Evolutionary conservation across 2,113 vertebrate genomes (phyloP).

Genomic region (Platichthys flesus): DNA sequence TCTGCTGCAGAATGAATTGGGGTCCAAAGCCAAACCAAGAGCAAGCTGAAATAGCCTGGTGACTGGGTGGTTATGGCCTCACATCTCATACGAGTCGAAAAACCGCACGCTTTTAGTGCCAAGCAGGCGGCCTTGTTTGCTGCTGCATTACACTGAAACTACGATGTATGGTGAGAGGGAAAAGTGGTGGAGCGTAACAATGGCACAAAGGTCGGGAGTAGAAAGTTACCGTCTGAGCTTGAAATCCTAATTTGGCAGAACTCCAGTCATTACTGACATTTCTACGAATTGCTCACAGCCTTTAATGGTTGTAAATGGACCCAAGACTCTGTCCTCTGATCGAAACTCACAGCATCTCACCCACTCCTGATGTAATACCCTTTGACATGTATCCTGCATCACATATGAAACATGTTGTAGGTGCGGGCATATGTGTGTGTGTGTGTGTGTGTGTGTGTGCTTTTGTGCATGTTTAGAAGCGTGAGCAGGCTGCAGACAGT

Average conservation of each 20-base stretch:
- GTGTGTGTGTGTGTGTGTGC: slow-evolving; percentile 39
- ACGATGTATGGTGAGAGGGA: neutral
- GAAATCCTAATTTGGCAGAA: slow-evolving; percentile 14
- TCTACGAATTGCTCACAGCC: neutral
- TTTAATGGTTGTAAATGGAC: slow-evolving; percentile 40
- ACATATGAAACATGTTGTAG: slow-evolving; percentile 55
- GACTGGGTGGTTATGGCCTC: slow-evolving; percentile 42
- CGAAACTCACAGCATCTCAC: slow-evolving; percentile 35
- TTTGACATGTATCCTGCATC: slow-evolving; percentile 63
- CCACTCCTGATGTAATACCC: slow-evolving; percentile 52
- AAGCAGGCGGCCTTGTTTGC: slow-evolving; percentile 24
- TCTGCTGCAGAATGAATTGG: slow-evolving; percentile 49
- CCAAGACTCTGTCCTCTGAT: slow-evolving; percentile 10
- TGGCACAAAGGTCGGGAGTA: slow-evolving; percentile 14
- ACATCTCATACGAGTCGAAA: slow-evolving; percentile 29
- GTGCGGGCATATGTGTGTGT: slow-evolving; percentile 15
- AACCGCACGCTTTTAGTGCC: slow-evolving; percentile 42
- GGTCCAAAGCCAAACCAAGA: slow-evolving; percentile 54
- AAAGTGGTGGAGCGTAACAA: slow-evolving; percentile 6
- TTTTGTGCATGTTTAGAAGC: slow-evolving; percentile 49
- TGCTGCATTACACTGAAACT: slow-evolving; percentile 18
- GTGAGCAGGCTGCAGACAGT: slow-evolving; percentile 75
- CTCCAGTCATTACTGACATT: neutral
- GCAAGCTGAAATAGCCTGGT: slow-evolving; percentile 46
- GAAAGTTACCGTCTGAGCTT: slow-evolving; percentile 19